These are phyloP conservation scores for Knipowitschia caucasica DNA, from an alignment of 2,797 vertebrate genomes.

Conservation along the genomic window DNA sequence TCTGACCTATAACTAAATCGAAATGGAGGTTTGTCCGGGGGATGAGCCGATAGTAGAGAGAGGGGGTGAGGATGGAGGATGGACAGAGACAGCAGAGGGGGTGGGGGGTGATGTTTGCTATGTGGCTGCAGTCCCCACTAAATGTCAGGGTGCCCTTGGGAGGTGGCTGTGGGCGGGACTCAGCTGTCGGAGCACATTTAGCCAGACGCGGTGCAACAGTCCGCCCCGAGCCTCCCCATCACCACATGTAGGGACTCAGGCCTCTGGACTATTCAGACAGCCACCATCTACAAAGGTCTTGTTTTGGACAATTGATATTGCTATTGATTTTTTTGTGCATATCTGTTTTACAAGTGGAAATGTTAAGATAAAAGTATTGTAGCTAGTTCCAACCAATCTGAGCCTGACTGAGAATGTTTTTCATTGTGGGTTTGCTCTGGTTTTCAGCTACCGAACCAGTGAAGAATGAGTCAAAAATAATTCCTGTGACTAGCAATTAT, in stretches of 20 bases:
- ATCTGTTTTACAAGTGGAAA: not conserved
- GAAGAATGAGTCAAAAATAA: too few species aligned
- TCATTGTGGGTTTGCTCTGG: too few species aligned
- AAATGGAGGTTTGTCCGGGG: slow-evolving; percentile 52
- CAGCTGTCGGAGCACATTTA: slow-evolving; percentile 75
- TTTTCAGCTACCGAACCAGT: too few species aligned
- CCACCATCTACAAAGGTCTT: not conserved
- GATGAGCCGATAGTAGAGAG: slow-evolving; percentile 37
- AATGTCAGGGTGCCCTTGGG: slow-evolving; percentile 76
- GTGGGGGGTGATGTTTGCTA: slow-evolving; percentile 45
- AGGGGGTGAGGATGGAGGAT: slow-evolving; percentile 10
- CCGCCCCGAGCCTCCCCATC: slow-evolving; percentile 57
- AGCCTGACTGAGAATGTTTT: too few species aligned
- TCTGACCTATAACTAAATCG: slow-evolving; percentile 69
- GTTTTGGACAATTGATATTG: not conserved
- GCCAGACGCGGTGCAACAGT: slow-evolving; percentile 62
- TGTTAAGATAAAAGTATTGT: too few species aligned
- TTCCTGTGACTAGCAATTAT: too few species aligned
- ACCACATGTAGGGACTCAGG: slow-evolving; percentile 9
- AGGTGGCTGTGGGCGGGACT: slow-evolving; percentile 64
- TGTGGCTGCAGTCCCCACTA: slow-evolving; percentile 70
- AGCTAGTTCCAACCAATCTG: too few species aligned
- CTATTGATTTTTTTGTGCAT: not conserved
- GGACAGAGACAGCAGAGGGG: slow-evolving; percentile 18
- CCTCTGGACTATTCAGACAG: not conserved